These are phyloP conservation scores for Microtus pennsylvanicus DNA, from an alignment of 2,113 vertebrate genomes.

Conservation along the genomic window DNA sequence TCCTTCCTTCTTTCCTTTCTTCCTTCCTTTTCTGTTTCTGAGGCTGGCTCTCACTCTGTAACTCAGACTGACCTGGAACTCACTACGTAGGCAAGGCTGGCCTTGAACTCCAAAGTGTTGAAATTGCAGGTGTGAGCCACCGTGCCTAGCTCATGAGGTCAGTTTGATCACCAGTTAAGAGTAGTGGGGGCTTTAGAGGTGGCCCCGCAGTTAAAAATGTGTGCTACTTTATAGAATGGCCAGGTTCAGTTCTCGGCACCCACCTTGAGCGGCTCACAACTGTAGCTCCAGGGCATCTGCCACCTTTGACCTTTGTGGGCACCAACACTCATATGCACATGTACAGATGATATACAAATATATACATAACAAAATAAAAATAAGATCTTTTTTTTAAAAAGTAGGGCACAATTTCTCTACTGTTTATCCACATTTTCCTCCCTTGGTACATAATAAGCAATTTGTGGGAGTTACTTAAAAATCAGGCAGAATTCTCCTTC, in stretches of 20 bases:
- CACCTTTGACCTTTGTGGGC: neutral
- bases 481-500: conserved; percentile 30
- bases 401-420: neutral
- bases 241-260: neutral
- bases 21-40: too few relatives aligned
- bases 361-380: neutral
- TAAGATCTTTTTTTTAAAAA: neutral
- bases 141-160: neutral
- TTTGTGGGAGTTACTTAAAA: conserved; percentile 16
- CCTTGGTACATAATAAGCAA: conserved; percentile 27
- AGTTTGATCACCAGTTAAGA: conserved; percentile 11
- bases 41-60: neutral
- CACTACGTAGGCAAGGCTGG: neutral
- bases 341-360: neutral
- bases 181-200: neutral
- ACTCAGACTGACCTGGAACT: neutral
- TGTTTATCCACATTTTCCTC: neutral
- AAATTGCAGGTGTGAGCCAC: neutral
- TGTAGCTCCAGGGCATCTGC: neutral
- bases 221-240: neutral
- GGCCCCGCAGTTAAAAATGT: neutral
- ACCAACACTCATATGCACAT: neutral
- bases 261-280: neutral
- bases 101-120: neutral
- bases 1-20: neutral